A percentile compares a stretch with the other conserved stretches of the same genome.
phyloP scores from a whole-genome alignment of 2,113 vertebrate species.

The Perognathus longimembris region DNA sequence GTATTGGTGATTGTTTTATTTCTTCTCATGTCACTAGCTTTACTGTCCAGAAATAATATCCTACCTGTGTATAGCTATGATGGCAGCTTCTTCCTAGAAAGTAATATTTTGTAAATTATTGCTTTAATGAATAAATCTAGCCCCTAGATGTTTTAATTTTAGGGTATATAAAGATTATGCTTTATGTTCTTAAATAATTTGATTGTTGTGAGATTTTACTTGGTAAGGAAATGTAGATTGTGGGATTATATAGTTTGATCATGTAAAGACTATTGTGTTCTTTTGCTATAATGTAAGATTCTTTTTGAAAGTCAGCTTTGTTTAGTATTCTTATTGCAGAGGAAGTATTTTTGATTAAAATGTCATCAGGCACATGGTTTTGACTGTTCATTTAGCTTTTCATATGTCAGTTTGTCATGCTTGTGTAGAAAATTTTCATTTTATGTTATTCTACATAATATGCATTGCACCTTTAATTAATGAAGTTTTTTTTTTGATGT shows the following conservation, averaged over 20 bases:
- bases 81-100: constrained; percentile 73
- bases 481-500: constrained; percentile 73
- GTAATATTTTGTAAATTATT: constrained; percentile 73
- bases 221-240: constrained; percentile 65
- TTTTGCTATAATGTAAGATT: constrained; percentile 63
- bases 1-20: constrained; percentile 47
- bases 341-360: constrained; percentile 70
- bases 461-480: constrained; percentile 93
- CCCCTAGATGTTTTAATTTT: constrained; percentile 67
- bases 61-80: constrained; percentile 74
- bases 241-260: constrained; percentile 65
- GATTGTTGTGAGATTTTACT: constrained; percentile 72
- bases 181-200: constrained; percentile 70
- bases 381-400: constrained; percentile 57
- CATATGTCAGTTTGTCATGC: constrained; percentile 42
- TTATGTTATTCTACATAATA: constrained; percentile 85
- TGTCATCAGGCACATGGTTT: constrained; percentile 38
- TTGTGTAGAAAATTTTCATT: constrained; percentile 73
- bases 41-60: constrained; percentile 71
- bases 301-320: constrained; percentile 64
- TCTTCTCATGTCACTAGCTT: constrained; percentile 61
- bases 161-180: constrained; percentile 60
- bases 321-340: constrained; percentile 73
- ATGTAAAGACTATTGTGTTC: constrained; percentile 63
- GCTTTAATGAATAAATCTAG: constrained; percentile 67